Evolutionary conservation across 2,113 vertebrate genomes (phyloP).

Genomic region (Anhinga anhinga): DNA sequence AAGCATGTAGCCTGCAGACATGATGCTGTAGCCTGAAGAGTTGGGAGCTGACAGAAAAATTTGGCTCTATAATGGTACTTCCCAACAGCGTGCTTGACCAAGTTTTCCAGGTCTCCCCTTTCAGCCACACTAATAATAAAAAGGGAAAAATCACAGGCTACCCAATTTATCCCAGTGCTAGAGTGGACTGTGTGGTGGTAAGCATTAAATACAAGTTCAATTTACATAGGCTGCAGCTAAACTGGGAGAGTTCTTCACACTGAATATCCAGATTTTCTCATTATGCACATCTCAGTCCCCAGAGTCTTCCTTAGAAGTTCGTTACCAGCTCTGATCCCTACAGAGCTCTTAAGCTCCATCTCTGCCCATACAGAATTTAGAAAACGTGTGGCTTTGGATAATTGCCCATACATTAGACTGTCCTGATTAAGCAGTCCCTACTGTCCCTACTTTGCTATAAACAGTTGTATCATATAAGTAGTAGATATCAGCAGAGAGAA

Average conservation of each 20-base stretch:
- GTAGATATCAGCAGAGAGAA: background rate
- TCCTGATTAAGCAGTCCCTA: background rate
- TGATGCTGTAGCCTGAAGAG: background rate
- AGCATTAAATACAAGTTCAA: background rate
- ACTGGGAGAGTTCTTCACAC: background rate
- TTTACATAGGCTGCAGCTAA: background rate
- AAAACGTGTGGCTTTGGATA: constrained; percentile 1
- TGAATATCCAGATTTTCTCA: constrained; percentile 12
- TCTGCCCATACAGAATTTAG: constrained; percentile 6
- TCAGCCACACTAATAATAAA: background rate
- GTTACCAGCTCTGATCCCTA: background rate
- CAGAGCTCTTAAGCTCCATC: background rate
- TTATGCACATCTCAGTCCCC: background rate
- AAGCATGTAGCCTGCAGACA: background rate
- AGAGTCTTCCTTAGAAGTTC: background rate
- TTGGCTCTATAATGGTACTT: background rate
- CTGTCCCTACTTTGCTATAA: background rate
- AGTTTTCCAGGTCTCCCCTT: background rate
- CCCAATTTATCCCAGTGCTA: background rate
- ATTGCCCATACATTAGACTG: background rate
- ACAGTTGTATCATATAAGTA: background rate
- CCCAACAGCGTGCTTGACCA: background rate
- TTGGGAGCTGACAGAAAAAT: background rate
- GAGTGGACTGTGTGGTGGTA: background rate
- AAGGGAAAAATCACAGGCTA: background rate